Evolutionary conservation across 2,888 invertebrate genomes (phyloP), one percentile per base, ranked within the genome.

Genomic region (Rosalia funebris): DNA sequence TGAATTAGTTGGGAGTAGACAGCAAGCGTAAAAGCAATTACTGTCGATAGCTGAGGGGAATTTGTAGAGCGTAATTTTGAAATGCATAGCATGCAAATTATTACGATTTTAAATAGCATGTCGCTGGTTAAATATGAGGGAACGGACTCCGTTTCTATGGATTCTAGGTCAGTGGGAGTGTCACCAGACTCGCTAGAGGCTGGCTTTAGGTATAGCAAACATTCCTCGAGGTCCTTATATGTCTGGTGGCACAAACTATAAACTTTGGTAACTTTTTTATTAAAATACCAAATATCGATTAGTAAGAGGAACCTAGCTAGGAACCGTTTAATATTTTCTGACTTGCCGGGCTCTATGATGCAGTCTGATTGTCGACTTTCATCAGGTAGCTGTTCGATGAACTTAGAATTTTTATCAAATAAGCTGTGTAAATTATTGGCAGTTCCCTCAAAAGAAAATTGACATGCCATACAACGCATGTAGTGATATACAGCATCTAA

Each of bases 401-500:
- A 86, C 71, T 87, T 87, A 0, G 84, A 83, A 77, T 90, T 90
- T 75, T 89, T 87, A 66, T 88, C 88, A 79, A 90, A 89, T 63
- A 90, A 83, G 75, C 92, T 88, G 54, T 87, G 87, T 44, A 97
- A 83, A 82, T 97, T 97, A 41, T 92, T 93, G 74, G 92, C 89
- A 12, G 96, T 95, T 37, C 96, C 93, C 74, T 95, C 95, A 84
- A 97, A 97, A 32, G 92, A 88, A 72, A 90, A 86, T 62, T 87
- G 83, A 79, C 93, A 92, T 63, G 86, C 86, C 63, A 89, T 84
- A 78, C 96, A 95, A 81, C 95, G 88, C 71, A 96, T 88, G 77
- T 96, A 97, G 81, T 93, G 91, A 79, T 94, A 95, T 12, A 91
- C 91, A 0, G 96, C 94, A 80, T 96, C 94, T 61, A 96, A 83